Percentiles rank a stretch among this genome's conserved stretches.
phyloP scores from a whole-genome alignment of 2,888 invertebrate species.

The Laspeyria flexula region DNA sequence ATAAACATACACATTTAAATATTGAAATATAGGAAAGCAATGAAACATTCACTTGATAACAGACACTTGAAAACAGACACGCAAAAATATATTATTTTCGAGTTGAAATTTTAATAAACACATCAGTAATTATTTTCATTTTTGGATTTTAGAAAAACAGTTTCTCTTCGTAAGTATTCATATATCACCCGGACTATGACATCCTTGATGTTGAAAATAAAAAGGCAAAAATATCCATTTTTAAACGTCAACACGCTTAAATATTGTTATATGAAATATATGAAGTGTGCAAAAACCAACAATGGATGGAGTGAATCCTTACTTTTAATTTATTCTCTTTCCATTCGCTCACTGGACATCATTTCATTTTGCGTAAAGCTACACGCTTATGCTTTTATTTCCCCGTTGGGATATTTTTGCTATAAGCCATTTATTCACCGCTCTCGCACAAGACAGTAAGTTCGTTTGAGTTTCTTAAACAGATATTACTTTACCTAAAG shows the following conservation, averaged over 20 bases:
- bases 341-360: slow-evolving; percentile 65
- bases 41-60: background rate
- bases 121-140: background rate
- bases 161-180: slow-evolving; percentile 13
- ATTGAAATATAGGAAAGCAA: background rate
- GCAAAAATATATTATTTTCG: background rate
- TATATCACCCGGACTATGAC: slow-evolving; percentile 18
- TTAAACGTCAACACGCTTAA: slow-evolving; percentile 33
- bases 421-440: slow-evolving; percentile 54
- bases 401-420: slow-evolving; percentile 57
- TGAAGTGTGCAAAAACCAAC: slow-evolving; percentile 61
- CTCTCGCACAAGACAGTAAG: slow-evolving; percentile 56
- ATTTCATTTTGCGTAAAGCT: slow-evolving; percentile 71
- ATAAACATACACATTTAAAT: background rate
- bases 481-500: slow-evolving; percentile 71
- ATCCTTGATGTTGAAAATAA: slow-evolving; percentile 20
- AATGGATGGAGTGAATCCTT: slow-evolving; percentile 67
- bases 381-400: slow-evolving; percentile 77
- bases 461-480: slow-evolving; percentile 70
- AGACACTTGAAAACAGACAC: background rate
- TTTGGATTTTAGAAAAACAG: slow-evolving; percentile 5
- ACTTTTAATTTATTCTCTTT: slow-evolving; percentile 77
- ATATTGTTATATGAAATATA: slow-evolving; percentile 56
- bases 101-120: background rate
- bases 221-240: slow-evolving; percentile 18